Evolutionary conservation across 2,113 vertebrate genomes (phyloP), one percentile per base, ranked within the genome.

Genomic region (Platichthys flesus): DNA sequence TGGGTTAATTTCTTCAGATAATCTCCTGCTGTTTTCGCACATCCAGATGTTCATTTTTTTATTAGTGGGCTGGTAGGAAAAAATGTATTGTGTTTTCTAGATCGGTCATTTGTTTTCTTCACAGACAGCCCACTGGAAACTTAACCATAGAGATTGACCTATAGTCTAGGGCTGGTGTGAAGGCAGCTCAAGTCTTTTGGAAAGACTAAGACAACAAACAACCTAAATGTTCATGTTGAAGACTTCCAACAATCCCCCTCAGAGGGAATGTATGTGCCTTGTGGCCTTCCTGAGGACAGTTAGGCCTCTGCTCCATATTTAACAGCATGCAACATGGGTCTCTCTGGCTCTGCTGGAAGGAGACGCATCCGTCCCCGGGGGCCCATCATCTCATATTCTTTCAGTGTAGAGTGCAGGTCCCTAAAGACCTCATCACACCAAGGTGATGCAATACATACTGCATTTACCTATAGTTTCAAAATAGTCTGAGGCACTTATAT

Each of bases 371-470:
- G 13, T 59, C 55, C 54, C 62, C 9, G 10, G 40, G 20, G 72
- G 37, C 9, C 54, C 28, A 60, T 58, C 12, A 20, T 60, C 28
- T 58, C 26, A 75, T 49, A 37, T 24, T 59, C 54, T 64, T 21
- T 58, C 54, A 10, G 12, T 56, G 52, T 5, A 24, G 23, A 47
- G 56, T 49, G 40, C 24, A 47, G 37, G 9, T 56, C 71, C 37
- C 71, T 5, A 14, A 18, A 66, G 52, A 74, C 20, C 20, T 35
- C 14, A 51, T 31, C 13, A 35, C 14, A 21, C 24, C 20, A 24
- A 14, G 18, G 10, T 65, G 60, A 64, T 56, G 52, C 12, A 28
- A 74, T 49, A 74, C 58, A 67, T 26, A 47, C 24, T 49, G 2
- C 1, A 18, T 49, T 42, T 16, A 23, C 56, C 52, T 31, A 31